Evolutionary conservation across 2,888 invertebrate genomes (phyloP), one percentile per base, ranked within the genome.

Genomic region (Pyrrhosoma nymphula): DNA sequence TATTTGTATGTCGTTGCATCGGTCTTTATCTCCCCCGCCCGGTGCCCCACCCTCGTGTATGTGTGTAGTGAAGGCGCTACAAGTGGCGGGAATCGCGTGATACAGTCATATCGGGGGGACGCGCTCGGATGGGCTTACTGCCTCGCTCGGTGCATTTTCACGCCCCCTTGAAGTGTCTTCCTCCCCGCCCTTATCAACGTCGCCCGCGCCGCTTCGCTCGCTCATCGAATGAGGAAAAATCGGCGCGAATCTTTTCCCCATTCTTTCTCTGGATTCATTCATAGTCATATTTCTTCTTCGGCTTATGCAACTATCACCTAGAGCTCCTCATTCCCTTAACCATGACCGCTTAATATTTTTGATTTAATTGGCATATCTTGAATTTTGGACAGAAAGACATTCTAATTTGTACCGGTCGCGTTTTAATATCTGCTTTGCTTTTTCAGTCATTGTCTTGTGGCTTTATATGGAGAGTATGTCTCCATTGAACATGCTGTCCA

Each of bases 61-160:
- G 69, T 26, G n/a, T 26, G 69, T n/a, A 8, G 47, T 8, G 8
- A 23, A 26, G 23, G 26, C 69, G 69, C 69, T n/a, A 69, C 69
- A 69, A 69, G 69, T 69, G 69, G 69, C 26, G 69, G 69, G 69
- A n/a, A 69, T 69, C 69, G 69, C 69, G 69, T 69, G 69, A 26
- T 69, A 69, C n/a, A 69, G 0, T 26, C n/a, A 26, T n/a, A 69
- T 69, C 23, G 23, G 95, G 47, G 8, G 47, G 47, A 47, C 47
- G 47, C 47, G 23, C 10, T 69, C 26, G 69, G 69, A n/a, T 23
- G n/a, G n/a, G n/a, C n/a, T 69, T n/a, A 69, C 69, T 69, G 69
- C n/a, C 12, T 69, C 69, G 4, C 26, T 47, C 8, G 47, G 47
- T 23, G 69, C 69, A 69, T 69, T 69, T 69, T 69, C 69, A 69